Evolutionary conservation across 2,888 invertebrate genomes (phyloP).

Genomic region (Callimorpha dominula): DNA sequence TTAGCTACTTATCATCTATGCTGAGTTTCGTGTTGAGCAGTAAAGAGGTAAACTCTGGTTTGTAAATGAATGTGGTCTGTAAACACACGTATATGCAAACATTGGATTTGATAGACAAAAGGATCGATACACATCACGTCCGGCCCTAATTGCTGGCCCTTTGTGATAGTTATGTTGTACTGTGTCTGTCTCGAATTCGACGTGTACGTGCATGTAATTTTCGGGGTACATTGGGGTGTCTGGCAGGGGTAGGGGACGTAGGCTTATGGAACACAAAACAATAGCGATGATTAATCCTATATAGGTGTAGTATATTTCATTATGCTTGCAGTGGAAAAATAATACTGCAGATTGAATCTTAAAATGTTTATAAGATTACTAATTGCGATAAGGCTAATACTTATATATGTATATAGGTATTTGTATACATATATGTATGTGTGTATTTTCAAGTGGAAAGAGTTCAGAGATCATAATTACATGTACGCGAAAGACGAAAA

Average conservation of each 20-base stretch:
- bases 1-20: neutral
- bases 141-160: conserved; percentile 53
- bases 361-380: neutral
- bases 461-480: neutral
- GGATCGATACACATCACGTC: conserved; percentile 61
- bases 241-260: conserved; percentile 13
- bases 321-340: neutral
- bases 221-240: conserved; percentile 23
- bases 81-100: conserved; percentile 48
- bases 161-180: conserved; percentile 45
- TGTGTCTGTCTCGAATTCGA: conserved; percentile 20
- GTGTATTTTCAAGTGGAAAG: neutral
- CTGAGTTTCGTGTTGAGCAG: neutral
- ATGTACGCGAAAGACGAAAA: no score
- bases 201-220: conserved; percentile 33
- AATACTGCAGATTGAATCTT: neutral
- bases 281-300: conserved; percentile 19
- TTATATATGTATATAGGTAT: neutral
- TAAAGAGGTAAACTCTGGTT: neutral
- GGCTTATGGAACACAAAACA: conserved; percentile 18
- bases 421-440: neutral
- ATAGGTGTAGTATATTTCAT: conserved; percentile 4
- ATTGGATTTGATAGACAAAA: conserved; percentile 56
- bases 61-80: neutral
- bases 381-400: neutral